Evolutionary conservation across 2,888 invertebrate genomes (phyloP).

Genomic region (Zootermopsis nevadensis): DNA sequence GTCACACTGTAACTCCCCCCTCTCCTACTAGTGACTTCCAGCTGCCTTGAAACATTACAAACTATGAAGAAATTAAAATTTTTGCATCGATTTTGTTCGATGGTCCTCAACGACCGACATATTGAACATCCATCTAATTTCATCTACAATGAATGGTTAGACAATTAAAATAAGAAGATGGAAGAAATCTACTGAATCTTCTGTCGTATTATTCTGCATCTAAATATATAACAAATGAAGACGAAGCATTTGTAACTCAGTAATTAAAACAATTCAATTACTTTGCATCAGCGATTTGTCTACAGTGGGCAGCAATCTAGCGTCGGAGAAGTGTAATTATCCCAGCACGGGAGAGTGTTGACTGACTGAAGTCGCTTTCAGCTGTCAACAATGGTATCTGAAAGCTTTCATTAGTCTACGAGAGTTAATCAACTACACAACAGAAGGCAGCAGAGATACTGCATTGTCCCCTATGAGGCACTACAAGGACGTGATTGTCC

Average conservation of each 20-base stretch:
- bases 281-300: background rate
- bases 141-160: background rate
- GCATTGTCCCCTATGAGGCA: no score
- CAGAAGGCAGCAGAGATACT: background rate
- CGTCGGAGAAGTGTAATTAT: background rate
- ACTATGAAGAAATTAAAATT: no score
- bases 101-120: background rate
- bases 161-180: background rate
- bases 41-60: no score
- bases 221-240: background rate
- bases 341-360: background rate
- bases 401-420: background rate
- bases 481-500: background rate
- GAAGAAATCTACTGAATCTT: background rate
- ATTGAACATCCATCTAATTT: background rate
- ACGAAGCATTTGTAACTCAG: background rate
- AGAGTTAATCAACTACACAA: background rate
- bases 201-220: background rate
- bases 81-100: background rate
- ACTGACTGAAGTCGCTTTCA: background rate
- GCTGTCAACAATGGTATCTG: background rate
- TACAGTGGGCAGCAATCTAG: background rate
- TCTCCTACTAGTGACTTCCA: no score
- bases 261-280: background rate
- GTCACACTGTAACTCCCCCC: no score